Evolutionary conservation across 2,888 invertebrate species (phyloP).

Genomic region (Leptopilina myrica): DNA sequence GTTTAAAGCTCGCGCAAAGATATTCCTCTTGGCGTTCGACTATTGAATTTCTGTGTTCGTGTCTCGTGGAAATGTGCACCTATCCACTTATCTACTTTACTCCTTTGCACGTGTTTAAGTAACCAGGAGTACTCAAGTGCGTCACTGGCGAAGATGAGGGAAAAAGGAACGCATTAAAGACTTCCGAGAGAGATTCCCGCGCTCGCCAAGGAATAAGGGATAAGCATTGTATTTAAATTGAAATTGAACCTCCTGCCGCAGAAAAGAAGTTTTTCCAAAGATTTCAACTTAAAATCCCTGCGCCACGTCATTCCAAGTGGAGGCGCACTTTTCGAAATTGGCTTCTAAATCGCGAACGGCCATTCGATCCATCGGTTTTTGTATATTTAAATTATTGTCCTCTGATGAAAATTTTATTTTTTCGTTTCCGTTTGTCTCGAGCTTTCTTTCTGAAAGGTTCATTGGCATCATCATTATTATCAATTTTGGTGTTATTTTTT

Average conservation of each 20-base stretch:
- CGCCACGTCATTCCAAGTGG: conserved; percentile 61
- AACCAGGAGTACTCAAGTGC: conserved; percentile 46
- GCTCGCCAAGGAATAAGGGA: conserved; percentile 40
- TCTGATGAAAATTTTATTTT: too few relatives aligned
- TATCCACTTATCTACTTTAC: conserved; percentile 50
- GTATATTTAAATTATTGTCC: conserved; percentile 67
- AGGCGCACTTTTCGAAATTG: conserved; percentile 72
- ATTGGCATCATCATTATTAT: too few relatives aligned
- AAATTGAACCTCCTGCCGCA: conserved; percentile 65
- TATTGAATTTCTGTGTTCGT: conserved; percentile 66
- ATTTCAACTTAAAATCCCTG: conserved; percentile 61
- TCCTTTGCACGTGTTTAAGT: conserved; percentile 52
- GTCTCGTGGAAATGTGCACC: conserved; percentile 51
- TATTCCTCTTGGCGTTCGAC: conserved; percentile 60
- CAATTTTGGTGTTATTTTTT: too few relatives aligned
- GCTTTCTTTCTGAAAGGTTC: too few relatives aligned
- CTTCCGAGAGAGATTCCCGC: not conserved
- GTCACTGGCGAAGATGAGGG: conserved; percentile 47
- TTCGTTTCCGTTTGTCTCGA: too few relatives aligned
- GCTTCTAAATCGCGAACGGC: conserved; percentile 69
- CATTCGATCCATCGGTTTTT: conserved; percentile 65
- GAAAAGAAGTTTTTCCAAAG: conserved; percentile 40
- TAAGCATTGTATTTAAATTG: conserved; percentile 68
- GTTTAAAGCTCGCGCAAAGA: conserved; percentile 48
- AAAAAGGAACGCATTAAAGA: conserved; percentile 55